phyloP scores from a whole-genome alignment of 1,140 invertebrate species.

The Agrypnia vestita region DNA sequence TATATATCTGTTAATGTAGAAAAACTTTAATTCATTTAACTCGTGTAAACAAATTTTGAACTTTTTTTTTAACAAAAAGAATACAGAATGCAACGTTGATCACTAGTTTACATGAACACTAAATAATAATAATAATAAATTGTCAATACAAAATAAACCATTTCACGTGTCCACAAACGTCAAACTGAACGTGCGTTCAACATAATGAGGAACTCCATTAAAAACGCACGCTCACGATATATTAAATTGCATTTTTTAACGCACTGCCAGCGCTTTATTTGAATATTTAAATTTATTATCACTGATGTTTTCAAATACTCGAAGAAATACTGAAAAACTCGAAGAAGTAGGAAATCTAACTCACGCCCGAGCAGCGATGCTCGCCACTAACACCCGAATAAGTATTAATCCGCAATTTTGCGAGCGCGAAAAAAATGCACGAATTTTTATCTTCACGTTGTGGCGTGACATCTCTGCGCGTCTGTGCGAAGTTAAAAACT shows the following conservation, averaged over 20 bases:
- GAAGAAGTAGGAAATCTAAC: too few relatives aligned
- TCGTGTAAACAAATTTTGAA: too few relatives aligned
- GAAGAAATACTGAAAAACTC: neutral
- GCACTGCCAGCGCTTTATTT: too few relatives aligned
- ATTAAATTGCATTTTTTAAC: neutral
- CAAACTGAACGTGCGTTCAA: slow-evolving; percentile 2
- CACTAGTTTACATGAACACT: too few relatives aligned
- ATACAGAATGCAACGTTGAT: too few relatives aligned
- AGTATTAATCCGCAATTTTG: slow-evolving; percentile 35
- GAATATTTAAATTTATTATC: neutral
- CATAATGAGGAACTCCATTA: neutral
- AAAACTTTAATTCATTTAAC: too few relatives aligned
- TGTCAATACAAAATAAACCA: too few relatives aligned
- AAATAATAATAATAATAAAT: too few relatives aligned
- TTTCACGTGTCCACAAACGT: slow-evolving; percentile 42
- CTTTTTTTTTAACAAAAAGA: too few relatives aligned
- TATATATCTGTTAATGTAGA: too few relatives aligned
- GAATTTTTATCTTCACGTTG: slow-evolving; percentile 33
- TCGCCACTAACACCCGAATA: slow-evolving; percentile 37
- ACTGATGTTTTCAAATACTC: neutral
- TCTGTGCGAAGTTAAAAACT: slow-evolving; percentile 41
- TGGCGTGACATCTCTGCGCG: slow-evolving; percentile 44
- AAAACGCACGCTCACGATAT: neutral
- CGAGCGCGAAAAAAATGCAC: slow-evolving; percentile 27
- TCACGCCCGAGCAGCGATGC: slow-evolving; percentile 9